Percentiles rank a stretch among this genome's conserved stretches.
Conservation (phyloP, 2,888 invertebrate genomes). For the Megastigmus dorsalis region DNA sequence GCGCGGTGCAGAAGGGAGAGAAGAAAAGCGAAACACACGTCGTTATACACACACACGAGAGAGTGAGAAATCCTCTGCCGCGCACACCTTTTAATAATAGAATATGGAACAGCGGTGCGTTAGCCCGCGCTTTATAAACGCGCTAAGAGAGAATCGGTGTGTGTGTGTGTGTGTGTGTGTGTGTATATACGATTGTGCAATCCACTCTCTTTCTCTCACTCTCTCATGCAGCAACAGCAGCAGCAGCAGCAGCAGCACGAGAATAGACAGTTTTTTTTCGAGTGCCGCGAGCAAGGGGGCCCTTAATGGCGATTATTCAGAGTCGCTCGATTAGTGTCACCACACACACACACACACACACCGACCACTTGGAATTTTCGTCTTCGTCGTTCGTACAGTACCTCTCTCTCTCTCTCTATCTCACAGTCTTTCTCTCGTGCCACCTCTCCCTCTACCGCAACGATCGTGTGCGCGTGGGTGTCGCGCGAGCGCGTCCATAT, state of each 20-base stretch:
- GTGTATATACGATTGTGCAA: conserved; percentile 38
- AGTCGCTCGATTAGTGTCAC: too few relatives aligned
- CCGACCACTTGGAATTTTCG: background rate
- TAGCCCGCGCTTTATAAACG: conserved; percentile 53
- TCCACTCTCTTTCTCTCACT: conserved; percentile 31
- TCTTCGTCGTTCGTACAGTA: too few relatives aligned
- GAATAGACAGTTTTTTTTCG: conserved; percentile 44
- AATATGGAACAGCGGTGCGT: conserved; percentile 67
- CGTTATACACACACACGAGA: too few relatives aligned
- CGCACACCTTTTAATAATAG: conserved; percentile 71
- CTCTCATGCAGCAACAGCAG: too few relatives aligned
- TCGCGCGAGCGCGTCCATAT: too few relatives aligned
- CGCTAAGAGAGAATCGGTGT: conserved; percentile 25
- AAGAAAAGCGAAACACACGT: background rate
- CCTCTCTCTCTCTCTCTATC: background rate
- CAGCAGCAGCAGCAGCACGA: too few relatives aligned
- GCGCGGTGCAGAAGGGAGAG: background rate
- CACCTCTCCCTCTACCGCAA: too few relatives aligned
- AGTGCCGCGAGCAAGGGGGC: background rate
- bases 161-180: background rate
- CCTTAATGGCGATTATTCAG: conserved; percentile 25
- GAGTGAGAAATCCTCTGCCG: too few relatives aligned
- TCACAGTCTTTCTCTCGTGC: background rate
- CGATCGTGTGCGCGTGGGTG: too few relatives aligned
- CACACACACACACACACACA: background rate